Evolutionary conservation across 2,888 invertebrate species (phyloP), one percentile per base, ranked within the genome.

Genomic region (Aphidius colemani): DNA sequence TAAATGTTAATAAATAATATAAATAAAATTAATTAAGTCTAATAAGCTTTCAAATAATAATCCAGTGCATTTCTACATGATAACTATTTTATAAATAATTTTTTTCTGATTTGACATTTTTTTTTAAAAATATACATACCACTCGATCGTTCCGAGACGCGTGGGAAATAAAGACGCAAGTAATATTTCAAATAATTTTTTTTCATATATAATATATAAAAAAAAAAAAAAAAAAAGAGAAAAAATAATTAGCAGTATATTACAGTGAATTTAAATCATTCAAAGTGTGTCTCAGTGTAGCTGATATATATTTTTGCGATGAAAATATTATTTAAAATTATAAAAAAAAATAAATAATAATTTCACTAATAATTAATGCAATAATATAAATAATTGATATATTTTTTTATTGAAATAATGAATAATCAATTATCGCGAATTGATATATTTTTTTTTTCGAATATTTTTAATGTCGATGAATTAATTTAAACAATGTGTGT

Each of bases 81-180:
- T 30, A 30, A 30, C 30, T 30, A 30, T 50, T 64, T 62, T 59
- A 53, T 50, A 30, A 48, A 62, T 60, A 41, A 46, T 62, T 30
- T 59, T 30, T 30, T 58, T 61, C 46, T 58, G 48, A 51, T 59
- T 63, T 69, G 67, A 66, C 53, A 43, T 53, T 59, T 64, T 59
- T 57, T 48, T 57, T 40, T 39, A 46, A 53, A 66, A 64, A 59
- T 63, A 81, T 82, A 82, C 82, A 72, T 82, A 82, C 82, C 82
- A 82, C 82, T 82, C 81, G 81, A 81, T 78, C 73, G 77, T 78
- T 82, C 82, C 82, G 79, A 82, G 82, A 82, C 81, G 82, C 82
- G 81, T 82, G 81, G 77, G 81, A 80, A 82, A 82, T 78, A 82
- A 82, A 81, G 77, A 76, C 80, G 80, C 79, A 82, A 79, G 77